Evolutionary conservation across 2,797 vertebrate species (phyloP).

Genomic region (Pangasius sanitwongsei): DNA sequence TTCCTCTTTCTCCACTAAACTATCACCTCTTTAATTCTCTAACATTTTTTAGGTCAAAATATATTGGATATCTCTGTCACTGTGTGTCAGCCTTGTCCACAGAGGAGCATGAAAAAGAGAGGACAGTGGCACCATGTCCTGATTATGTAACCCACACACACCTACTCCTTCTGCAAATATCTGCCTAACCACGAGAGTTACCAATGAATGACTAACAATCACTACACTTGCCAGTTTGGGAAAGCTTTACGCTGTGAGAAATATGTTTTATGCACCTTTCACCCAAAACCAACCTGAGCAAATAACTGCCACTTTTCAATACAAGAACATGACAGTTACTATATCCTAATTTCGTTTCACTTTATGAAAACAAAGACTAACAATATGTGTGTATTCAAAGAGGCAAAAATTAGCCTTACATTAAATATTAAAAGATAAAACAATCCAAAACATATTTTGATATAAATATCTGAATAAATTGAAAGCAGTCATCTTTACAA

Average conservation of each 20-base stretch:
- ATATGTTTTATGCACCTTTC: neutral
- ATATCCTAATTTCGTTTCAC: neutral
- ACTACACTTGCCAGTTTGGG: neutral
- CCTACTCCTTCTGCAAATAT: constrained; percentile 36
- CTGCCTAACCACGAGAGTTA: neutral
- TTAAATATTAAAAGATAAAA: neutral
- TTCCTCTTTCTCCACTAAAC: neutral
- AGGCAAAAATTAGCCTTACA: neutral
- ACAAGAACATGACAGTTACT: neutral
- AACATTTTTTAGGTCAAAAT: constrained; percentile 13
- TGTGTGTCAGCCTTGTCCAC: neutral
- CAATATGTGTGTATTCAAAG: neutral
- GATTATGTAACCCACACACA: constrained; percentile 23
- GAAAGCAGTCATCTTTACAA: constrained; percentile 14
- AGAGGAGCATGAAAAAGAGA: neutral
- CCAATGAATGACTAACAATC: neutral
- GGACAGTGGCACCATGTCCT: neutral
- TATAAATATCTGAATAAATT: constrained; percentile 7
- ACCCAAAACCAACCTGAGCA: neutral
- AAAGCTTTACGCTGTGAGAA: neutral
- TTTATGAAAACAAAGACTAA: neutral
- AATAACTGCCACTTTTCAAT: neutral
- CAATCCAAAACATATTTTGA: neutral
- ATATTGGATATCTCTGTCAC: neutral
- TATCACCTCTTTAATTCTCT: constrained; percentile 1